Conservation (phyloP, 2,797 vertebrate species). For the Vultur gryphus region DNA sequence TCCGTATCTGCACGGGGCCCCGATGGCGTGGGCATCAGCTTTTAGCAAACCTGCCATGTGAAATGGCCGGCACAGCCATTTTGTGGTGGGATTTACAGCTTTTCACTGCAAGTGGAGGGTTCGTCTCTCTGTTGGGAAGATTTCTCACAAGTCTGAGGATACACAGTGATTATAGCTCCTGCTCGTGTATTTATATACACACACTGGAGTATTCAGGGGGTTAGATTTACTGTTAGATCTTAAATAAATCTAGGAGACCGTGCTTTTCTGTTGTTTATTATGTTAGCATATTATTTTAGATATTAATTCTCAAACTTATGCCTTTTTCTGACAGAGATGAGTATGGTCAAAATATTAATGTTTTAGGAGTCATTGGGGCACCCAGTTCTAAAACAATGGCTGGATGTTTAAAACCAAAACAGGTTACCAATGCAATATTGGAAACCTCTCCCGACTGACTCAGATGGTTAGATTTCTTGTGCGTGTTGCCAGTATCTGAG, state of each 20-base stretch:
- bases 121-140: neutral
- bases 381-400: neutral
- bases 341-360: neutral
- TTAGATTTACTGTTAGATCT: neutral
- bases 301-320: neutral
- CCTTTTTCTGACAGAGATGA: neutral
- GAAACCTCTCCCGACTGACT: neutral
- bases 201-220: neutral
- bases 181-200: neutral
- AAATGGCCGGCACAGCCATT: slow-evolving; percentile 6
- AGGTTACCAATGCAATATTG: neutral
- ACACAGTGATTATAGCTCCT: neutral
- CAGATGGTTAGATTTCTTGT: neutral
- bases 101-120: neutral
- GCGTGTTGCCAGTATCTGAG: neutral
- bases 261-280: neutral
- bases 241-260: neutral
- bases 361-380: neutral
- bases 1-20: fast-evolving
- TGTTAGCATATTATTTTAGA: neutral
- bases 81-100: neutral
- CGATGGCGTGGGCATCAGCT: fast-evolving
- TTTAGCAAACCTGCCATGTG: neutral
- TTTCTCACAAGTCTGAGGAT: neutral
- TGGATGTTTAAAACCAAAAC: neutral